Evolutionary conservation across 1,140 invertebrate species (phyloP).

Genomic region (Meloidogyne floridensis): DNA sequence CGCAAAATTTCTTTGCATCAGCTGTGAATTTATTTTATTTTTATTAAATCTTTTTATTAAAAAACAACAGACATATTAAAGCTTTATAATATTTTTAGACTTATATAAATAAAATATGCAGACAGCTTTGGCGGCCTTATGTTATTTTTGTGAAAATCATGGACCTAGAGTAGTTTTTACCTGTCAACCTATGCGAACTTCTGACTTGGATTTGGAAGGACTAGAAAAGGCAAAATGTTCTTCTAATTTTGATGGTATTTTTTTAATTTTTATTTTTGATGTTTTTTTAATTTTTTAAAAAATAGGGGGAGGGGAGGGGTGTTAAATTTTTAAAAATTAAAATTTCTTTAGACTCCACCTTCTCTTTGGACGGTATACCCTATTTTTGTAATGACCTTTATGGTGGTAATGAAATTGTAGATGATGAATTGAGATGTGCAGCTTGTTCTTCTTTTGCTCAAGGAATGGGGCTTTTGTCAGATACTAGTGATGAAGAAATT

Average conservation of each 20-base stretch:
- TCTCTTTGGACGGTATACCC: slow-evolving; percentile 13
- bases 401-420: slow-evolving; percentile 35
- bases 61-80: no score
- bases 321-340: background rate
- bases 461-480: slow-evolving; percentile 43
- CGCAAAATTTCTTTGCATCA: no score
- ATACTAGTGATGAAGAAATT: slow-evolving; percentile 47
- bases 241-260: background rate
- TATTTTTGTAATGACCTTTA: slow-evolving; percentile 27
- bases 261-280: background rate
- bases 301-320: no score
- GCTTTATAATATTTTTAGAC: slow-evolving; percentile 5
- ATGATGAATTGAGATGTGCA: slow-evolving; percentile 46
- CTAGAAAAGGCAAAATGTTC: background rate
- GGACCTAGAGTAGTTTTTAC: slow-evolving; percentile 42
- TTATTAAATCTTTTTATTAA: no score
- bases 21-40: no score
- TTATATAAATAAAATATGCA: slow-evolving; percentile 27
- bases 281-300: slow-evolving; percentile 17
- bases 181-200: slow-evolving; percentile 45
- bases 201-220: slow-evolving; percentile 1
- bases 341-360: slow-evolving; percentile 11
- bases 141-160: slow-evolving; percentile 51
- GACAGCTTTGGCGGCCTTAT: slow-evolving; percentile 42
- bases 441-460: slow-evolving; percentile 48